Evolutionary conservation across 2,113 vertebrate species (phyloP).

Genomic region (Elephas maximus): DNA sequence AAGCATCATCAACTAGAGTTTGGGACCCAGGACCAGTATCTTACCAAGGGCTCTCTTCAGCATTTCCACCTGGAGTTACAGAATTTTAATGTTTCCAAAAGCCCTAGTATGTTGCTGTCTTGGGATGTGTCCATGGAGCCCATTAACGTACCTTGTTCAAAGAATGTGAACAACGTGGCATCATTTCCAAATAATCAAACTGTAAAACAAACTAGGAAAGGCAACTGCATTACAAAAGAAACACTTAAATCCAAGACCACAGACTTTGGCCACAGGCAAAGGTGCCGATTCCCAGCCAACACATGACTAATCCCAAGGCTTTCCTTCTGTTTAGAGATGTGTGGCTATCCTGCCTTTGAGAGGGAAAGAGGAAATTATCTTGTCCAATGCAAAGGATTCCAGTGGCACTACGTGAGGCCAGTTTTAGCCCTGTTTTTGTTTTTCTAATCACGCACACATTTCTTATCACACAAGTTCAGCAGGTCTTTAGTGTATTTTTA

Average conservation of each 20-base stretch:
- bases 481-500: constrained; percentile 80
- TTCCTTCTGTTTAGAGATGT: neutral
- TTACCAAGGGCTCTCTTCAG: neutral
- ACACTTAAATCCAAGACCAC: neutral
- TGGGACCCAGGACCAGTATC: neutral
- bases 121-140: neutral
- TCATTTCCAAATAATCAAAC: neutral
- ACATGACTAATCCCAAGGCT: constrained; percentile 21
- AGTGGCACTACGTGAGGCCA: neutral
- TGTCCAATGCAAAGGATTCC: neutral
- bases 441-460: constrained; percentile 62
- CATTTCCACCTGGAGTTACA: neutral
- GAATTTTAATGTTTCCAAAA: neutral
- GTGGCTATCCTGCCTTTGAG: no score
- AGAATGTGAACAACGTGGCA: neutral
- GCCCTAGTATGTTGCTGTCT: neutral
- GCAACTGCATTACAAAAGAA: neutral
- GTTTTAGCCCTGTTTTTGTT: neutral
- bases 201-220: constrained; percentile 57
- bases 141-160: constrained; percentile 40
- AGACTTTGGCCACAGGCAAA: neutral
- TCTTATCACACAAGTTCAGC: constrained; percentile 71
- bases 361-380: constrained; percentile 48
- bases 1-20: neutral
- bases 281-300: constrained; percentile 58